Base-by-base conservation (phyloP, 2,888 invertebrate species). In the Morpho helenor region DNA sequence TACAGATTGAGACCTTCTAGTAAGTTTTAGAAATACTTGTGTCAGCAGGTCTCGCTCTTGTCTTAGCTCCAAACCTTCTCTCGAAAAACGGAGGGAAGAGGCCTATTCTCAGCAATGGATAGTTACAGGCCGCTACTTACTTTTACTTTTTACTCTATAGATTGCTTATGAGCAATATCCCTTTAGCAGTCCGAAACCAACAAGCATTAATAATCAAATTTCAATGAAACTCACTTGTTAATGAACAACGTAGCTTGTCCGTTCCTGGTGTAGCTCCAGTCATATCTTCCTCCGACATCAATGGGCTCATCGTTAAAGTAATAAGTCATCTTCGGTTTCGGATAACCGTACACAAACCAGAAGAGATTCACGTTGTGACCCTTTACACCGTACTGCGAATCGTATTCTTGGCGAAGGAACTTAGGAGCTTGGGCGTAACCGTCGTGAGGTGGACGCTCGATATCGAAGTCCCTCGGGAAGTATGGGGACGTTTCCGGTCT, bases 271-370 rank as follows among this genome's bases (percentile, higher is more conserved):
- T 97, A 96, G 70, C 96, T 97, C 82, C 94, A 94, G 74, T 96
- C 96, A 76, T 96, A 97, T 60, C 96, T 85, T 8, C 97, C 97
- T 0, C 97, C 97, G 59, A 94, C 92, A 70, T 96, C 95, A 54
- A 97, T 94, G 0, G 94, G 91, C 72, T 95, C 93, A 67, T 96
- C 97, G 73, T 97, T 95, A 87, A 96, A 97, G 78, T 94, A 96
- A 89, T 96, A 99, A 4, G 93, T 93, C 93, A 99, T 96, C 79
- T 94, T 96, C 3, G 99, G 99, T 80, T 98, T 97, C 0, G 99
- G 99, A 85, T 98, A 98, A 0, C 98, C 99, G 77, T 97, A 97
- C 9, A 99, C 96, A 82, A 96, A 98, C 95, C 98, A 97, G 86
- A 96, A 96, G 57, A 99, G 89, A 75, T 95, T 97, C 10, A 95